Conservation (phyloP, 2,113 vertebrate genomes). For the Tautogolabrus adspersus region DNA sequence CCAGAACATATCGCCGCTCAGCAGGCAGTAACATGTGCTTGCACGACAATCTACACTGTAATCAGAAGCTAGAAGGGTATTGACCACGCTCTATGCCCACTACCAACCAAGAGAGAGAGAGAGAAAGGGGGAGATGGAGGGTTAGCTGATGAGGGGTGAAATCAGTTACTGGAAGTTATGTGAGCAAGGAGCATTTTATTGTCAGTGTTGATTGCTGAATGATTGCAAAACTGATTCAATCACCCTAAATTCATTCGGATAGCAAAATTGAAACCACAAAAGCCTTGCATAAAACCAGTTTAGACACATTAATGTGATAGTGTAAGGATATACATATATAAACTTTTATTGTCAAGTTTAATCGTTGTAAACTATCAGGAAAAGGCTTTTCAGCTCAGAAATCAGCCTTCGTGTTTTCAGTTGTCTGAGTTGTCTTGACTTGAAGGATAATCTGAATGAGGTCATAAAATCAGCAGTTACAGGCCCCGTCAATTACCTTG, state of each 20-base stretch:
- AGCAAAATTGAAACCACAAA: slow-evolving; percentile 11
- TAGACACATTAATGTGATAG: not conserved
- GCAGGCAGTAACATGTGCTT: slow-evolving; percentile 73
- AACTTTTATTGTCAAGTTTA: slow-evolving; percentile 11
- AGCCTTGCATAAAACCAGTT: not conserved
- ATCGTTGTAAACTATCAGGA: slow-evolving; percentile 7
- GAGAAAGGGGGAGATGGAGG: slow-evolving; percentile 34
- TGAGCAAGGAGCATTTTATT: slow-evolving; percentile 36
- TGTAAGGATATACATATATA: not conserved
- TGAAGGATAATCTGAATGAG: slow-evolving; percentile 35
- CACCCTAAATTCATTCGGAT: slow-evolving; percentile 17
- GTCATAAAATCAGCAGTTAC: slow-evolving; percentile 54
- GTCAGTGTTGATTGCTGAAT: slow-evolving; percentile 25
- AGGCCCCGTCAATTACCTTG: slow-evolving; percentile 64
- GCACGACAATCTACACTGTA: slow-evolving; percentile 69
- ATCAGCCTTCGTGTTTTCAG: not conserved
- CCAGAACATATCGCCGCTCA: slow-evolving; percentile 64
- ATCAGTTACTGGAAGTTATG: slow-evolving; percentile 26
- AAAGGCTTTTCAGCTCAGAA: not conserved
- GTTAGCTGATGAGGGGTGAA: slow-evolving; percentile 43
- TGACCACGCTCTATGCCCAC: slow-evolving; percentile 41
- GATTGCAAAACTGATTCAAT: slow-evolving; percentile 23
- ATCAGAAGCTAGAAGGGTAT: slow-evolving; percentile 67
- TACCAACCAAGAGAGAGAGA: slow-evolving; percentile 42
- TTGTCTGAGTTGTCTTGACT: slow-evolving; percentile 21